phyloP scores from a whole-genome alignment of 35 echinoderm and acorn worm species.

The Chiridota heheva region DNA sequence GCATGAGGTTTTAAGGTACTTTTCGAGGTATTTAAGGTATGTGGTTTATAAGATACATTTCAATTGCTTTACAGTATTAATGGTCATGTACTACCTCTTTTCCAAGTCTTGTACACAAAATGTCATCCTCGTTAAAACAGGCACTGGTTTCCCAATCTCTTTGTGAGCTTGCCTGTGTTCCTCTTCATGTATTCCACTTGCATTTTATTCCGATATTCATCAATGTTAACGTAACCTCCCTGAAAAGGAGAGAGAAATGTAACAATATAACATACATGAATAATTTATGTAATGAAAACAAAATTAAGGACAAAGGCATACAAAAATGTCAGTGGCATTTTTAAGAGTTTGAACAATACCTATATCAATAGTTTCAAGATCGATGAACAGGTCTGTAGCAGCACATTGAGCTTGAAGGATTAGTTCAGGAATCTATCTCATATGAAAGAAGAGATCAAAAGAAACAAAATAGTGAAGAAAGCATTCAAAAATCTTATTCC shows the following conservation, averaged over 20 bases:
- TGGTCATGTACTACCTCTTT: no score
- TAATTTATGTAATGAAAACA: neutral
- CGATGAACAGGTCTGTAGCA: neutral
- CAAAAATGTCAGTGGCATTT: neutral
- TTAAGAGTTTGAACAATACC: neutral
- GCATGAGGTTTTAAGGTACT: no score
- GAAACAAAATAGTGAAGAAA: no score
- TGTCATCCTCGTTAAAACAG: slow-evolving; percentile 20
- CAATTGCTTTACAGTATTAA: no score
- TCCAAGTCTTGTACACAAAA: no score
- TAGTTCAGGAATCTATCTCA: neutral
- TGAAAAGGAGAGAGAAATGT: neutral
- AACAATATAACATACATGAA: neutral
- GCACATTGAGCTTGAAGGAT: neutral
- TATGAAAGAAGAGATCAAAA: no score
- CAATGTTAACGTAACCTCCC: slow-evolving; percentile 39
- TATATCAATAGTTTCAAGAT: neutral
- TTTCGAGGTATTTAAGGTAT: no score
- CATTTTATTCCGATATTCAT: slow-evolving; percentile 20
- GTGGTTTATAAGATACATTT: no score
- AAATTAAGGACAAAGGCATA: neutral
- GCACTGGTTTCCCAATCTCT: slow-evolving; percentile 34
- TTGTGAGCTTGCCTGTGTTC: slow-evolving; percentile 3
- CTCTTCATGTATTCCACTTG: slow-evolving; percentile 7
- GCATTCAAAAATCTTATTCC: no score